A percentile compares a stretch with the other conserved stretches of the same genome.
These are phyloP conservation scores for Synanceia verrucosa DNA, from an alignment of 2,797 vertebrate species.

Conservation along the genomic window DNA sequence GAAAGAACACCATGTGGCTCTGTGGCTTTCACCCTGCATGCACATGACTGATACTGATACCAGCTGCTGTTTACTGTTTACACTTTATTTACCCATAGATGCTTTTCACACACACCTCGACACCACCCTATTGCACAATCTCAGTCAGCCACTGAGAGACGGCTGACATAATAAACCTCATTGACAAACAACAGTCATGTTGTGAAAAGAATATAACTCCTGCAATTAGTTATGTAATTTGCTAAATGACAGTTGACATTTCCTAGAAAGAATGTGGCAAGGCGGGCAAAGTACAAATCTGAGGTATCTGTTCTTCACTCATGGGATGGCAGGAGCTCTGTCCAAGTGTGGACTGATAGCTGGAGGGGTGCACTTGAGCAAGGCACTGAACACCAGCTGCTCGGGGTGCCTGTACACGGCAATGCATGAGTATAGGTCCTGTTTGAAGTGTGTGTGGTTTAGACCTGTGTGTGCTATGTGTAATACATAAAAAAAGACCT, in stretches of 20 bases:
- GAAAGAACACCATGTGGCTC: neutral
- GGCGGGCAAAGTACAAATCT: neutral
- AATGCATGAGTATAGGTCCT: too few species aligned
- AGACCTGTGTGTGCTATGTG: too few species aligned
- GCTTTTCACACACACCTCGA: neutral
- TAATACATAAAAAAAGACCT: too few species aligned
- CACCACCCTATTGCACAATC: constrained; percentile 29
- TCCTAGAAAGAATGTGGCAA: neutral
- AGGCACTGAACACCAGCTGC: too few species aligned
- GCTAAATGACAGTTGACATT: neutral
- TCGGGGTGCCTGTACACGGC: too few species aligned
- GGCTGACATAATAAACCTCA: neutral
- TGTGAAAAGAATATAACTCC: neutral
- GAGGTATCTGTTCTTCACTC: neutral
- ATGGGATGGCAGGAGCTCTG: too few species aligned
- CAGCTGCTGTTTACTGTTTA: constrained; percentile 33
- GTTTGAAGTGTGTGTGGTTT: too few species aligned
- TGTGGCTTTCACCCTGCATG: constrained; percentile 16
- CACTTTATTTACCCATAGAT: neutral
- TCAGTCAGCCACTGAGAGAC: neutral
- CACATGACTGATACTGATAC: constrained; percentile 22
- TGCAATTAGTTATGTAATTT: neutral
- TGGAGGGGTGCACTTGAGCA: too few species aligned
- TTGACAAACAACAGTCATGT: constrained; percentile 5
- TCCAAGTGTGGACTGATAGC: too few species aligned